These are phyloP conservation scores for Spilogale gracilis DNA, from an alignment of 2,113 vertebrate species.

Conservation along the genomic window DNA sequence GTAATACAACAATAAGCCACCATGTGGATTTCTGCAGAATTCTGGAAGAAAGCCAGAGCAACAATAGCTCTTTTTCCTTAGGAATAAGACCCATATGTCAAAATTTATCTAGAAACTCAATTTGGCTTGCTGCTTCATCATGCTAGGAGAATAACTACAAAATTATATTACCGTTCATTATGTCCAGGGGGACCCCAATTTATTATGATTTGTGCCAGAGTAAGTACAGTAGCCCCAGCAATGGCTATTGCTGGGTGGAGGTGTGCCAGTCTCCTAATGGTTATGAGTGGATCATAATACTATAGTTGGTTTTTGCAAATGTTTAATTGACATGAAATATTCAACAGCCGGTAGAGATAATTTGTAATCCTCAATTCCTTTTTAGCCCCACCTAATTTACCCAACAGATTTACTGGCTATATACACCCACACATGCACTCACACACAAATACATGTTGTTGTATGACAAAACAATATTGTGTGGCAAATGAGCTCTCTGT, in stretches of 20 bases:
- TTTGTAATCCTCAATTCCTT: slow-evolving; percentile 59
- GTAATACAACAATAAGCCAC: slow-evolving; percentile 71
- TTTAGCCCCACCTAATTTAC: slow-evolving; percentile 49
- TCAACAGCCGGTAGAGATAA: slow-evolving; percentile 67
- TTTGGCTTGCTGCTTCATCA: slow-evolving; percentile 76
- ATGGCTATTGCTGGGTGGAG: slow-evolving; percentile 49
- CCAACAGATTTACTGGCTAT: background rate
- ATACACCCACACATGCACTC: background rate
- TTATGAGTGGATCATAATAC: slow-evolving; percentile 66
- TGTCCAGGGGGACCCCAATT: slow-evolving; percentile 61
- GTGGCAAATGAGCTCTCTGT: background rate
- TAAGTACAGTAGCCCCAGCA: slow-evolving; percentile 18
- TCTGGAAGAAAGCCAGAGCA: slow-evolving; percentile 76
- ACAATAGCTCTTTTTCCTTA: slow-evolving; percentile 79
- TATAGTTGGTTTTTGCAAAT: slow-evolving; percentile 59
- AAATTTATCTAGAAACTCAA: slow-evolving; percentile 81
- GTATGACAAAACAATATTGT: background rate
- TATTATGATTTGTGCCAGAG: slow-evolving; percentile 40
- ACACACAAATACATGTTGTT: slow-evolving; percentile 17
- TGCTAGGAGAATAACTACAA: slow-evolving; percentile 73
- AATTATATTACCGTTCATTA: slow-evolving; percentile 78
- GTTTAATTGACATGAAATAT: slow-evolving; percentile 67
- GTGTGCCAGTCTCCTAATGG: slow-evolving; percentile 45
- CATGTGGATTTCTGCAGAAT: slow-evolving; percentile 72
- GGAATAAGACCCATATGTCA: slow-evolving; percentile 80